Base-by-base conservation (phyloP, 2,797 vertebrate species). In the Tarsius wallacei region DNA sequence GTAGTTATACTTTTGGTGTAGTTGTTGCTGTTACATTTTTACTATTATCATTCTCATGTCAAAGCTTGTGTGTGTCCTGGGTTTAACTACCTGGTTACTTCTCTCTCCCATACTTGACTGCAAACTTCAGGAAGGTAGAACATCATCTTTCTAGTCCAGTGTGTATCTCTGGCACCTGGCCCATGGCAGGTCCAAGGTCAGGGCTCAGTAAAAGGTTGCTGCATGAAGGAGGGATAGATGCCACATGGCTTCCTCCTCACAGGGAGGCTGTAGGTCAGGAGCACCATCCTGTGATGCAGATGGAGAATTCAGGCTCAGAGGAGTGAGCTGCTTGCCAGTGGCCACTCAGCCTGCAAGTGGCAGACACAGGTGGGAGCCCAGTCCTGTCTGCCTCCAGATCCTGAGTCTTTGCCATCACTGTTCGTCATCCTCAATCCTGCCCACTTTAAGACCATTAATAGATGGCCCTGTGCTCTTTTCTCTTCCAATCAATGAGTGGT, bases 401-500 rank as follows among this genome's bases (percentile, higher is more conserved):
- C 71, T 0, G 28, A 19, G 36, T 78, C 64, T 94, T 42, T n/a
- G 47, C 42, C 12, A 0, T 85, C 2, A 4, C 64, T 8, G 0
- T 19, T 66, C 51, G 3, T 70, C 61, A 28, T 14, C 36, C 33
- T 33, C 15, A 14, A 36, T 33, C 42, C 73, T 26, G 19, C 19
- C 70, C 51, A 22, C 57, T 19, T 70, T 49, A 19, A 4, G 53
- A 53, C 68, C 36, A 0, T 71, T 49, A n/a, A 19, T 61, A 49
- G 33, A 85, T 73, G 63, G 70, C 82, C 22, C 6, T 31, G 63
- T 51, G 63, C 31, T 86, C 90, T 57, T 59, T 68, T 24, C 68
- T 76, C 90, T 96, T 93, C 74, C 31, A 61, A 42, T 96, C 96
- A 93, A 14, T 7, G 49, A 98, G 80, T 81, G 94, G 82, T 49